These are phyloP conservation scores for human DNA, from an alignment of 2,113 vertebrate species.

Conservation along the genomic window DNA sequence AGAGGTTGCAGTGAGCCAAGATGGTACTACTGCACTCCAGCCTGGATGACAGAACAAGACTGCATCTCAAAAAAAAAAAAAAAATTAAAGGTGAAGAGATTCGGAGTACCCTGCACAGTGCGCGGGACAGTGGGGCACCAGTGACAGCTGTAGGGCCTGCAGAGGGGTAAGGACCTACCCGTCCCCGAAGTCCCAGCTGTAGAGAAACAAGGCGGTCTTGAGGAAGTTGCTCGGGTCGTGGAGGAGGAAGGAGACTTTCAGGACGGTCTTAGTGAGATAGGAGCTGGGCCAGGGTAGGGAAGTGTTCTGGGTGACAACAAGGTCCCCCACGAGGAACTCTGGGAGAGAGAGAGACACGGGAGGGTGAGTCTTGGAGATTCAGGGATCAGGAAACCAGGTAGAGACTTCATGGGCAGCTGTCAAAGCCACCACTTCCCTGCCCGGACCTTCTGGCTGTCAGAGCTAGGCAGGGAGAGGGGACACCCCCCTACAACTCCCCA, in stretches of 20 bases:
- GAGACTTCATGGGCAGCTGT: fast-evolving
- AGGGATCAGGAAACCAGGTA: background rate
- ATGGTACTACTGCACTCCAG: no score
- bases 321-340: conserved; percentile 90
- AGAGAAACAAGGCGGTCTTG: conserved; percentile 85
- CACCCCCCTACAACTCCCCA: no score
- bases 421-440: fast-evolving
- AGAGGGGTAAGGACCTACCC: conserved; percentile 83
- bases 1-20: no score
- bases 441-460: background rate
- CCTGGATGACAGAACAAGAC: no score
- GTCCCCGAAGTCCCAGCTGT: conserved; percentile 92
- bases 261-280: conserved; percentile 81
- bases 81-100: background rate
- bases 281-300: conserved; percentile 80
- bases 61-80: no score
- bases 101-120: no score
- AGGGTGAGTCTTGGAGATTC: background rate
- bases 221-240: conserved; percentile 88
- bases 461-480: background rate
- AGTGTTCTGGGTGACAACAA: conserved; percentile 87
- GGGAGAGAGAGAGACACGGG: background rate
- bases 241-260: conserved; percentile 88
- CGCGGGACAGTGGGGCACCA: fast-evolving
- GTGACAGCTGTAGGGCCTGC: background rate